Base-by-base conservation (phyloP, 2,888 invertebrate species). In the Stenurella melanura region DNA sequence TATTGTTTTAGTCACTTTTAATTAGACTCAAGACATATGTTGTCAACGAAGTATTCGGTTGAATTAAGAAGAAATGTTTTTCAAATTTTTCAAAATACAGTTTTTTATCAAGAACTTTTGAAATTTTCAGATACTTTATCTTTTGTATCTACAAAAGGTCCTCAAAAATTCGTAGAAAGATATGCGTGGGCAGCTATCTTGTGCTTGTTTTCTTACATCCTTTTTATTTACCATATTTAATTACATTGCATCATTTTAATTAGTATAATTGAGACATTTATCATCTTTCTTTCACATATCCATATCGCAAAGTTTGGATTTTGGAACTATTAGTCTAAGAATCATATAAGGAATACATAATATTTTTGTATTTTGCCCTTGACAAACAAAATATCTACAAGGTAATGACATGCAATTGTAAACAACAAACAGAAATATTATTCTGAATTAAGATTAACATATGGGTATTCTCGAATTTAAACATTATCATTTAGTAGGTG, bases 381-480 rank as follows among this genome's bases (percentile, higher is more conserved):
- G 50, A 50, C 50, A n/a, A 26, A 50, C 50, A 50, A 50, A n/a
- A 50, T 50, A 50, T 50, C 50, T 50, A 15, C n/a, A 50, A 50
- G 50, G 50, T 50, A 50, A 50, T 50, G 50, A 42, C 42, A 12
- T 42, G 15, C 12, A 42, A n/a, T 50, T 50, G 6, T 50, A 50
- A 50, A 50, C 50, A 50, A 50, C 50, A 50, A 50, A 50, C n/a
- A 50, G 12, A 50, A 50, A 50, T 50, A 50, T 50, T 50, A 15
- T 50, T n/a, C 6, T 0, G n/a, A 50, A n/a, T 50, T 50, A 3
- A 50, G 15, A 1, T 42, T 42, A 42, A 15, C 42, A 50, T n/a
- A 50, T 50, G 6, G 12, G n/a, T n/a, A 50, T 50, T 50, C 50
- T 50, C n/a, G n/a, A 50, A 50, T 12, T 42, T 38, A 38, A 42